Base-by-base conservation (phyloP, 2,888 invertebrate species). In the Tachina grossa region DNA sequence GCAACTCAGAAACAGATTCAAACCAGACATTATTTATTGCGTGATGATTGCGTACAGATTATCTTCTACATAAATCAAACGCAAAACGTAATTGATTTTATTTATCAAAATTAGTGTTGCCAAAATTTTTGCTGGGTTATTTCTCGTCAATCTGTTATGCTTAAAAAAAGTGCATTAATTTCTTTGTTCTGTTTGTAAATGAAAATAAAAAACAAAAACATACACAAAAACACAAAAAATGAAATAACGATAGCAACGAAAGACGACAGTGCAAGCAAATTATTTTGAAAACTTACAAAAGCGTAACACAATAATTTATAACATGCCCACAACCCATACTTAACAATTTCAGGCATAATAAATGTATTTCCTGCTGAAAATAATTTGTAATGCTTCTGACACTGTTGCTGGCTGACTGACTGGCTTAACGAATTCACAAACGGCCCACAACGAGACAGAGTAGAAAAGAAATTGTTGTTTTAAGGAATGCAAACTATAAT, bases 221-320 rank as follows among this genome's bases (percentile, higher is more conserved):
- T 4, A 31, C 31, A 31, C 4, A 31, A 2, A 31, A 4, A 77
- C 11, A 16, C 1, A 61, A 59, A 31, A 43, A 55, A 1, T 41
- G 39, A 8, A 49, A 65, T 13, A n/a, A 43, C 59, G 13, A 76
- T 19, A 53, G 22, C 9, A 55, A 19, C n/a, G 2, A 51, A n/a
- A n/a, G n/a, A 69, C 43, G 69, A 47, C 22, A 31, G 31, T 0
- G 31, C 31, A 51, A 71, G 11, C 22, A 69, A 66, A 80, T 66
- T 16, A 61, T 31, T 79, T 84, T 47, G 39, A 78, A 74, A 79
- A 74, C 68, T 81, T 81, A 77, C 49, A 80, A 80, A 84, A 81
- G 80, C 84, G 76, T 84, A 81, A 84, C 84, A 77, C 47, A 77
- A 84, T 84, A 77, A 84, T 81, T 81, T 81, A 81, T 74, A 84